These are phyloP conservation scores for Argyresthia goedartella DNA, from an alignment of 2,888 invertebrate genomes.

Conservation along the genomic window DNA sequence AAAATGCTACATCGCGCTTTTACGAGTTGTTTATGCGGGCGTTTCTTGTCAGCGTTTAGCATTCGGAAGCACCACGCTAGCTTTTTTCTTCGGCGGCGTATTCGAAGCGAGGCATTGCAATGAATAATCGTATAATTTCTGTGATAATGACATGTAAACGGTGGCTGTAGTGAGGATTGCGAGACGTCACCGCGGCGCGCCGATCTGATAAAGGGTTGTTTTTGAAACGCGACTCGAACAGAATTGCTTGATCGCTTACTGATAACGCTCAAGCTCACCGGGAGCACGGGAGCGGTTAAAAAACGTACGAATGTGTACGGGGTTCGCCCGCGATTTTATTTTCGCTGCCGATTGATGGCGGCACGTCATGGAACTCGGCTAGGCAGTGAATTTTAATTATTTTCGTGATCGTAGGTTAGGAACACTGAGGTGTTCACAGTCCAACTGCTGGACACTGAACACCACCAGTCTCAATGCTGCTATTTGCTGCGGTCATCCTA, in stretches of 20 bases:
- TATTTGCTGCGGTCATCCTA: too few relatives aligned
- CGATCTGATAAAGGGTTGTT: constrained; percentile 65
- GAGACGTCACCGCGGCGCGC: constrained; percentile 44
- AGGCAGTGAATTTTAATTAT: background rate
- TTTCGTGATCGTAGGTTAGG: background rate
- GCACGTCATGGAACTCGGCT: constrained; percentile 5
- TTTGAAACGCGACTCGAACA: constrained; percentile 31
- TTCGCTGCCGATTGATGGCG: background rate
- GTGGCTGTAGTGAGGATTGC: constrained; percentile 12
- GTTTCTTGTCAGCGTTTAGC: background rate
- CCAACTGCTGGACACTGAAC: too few relatives aligned
- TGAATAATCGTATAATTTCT: constrained; percentile 34
- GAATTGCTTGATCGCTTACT: constrained; percentile 39
- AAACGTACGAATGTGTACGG: constrained; percentile 1
- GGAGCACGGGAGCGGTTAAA: constrained; percentile 16
- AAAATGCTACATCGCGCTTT: too few relatives aligned
- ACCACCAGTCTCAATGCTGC: too few relatives aligned
- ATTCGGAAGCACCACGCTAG: background rate
- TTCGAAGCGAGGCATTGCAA: background rate
- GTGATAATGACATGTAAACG: constrained; percentile 44
- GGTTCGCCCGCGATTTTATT: background rate
- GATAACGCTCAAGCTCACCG: constrained; percentile 48
- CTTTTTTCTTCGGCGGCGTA: background rate
- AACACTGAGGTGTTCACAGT: too few relatives aligned
- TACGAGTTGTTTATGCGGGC: background rate